A percentile compares a stretch with the other conserved stretches of the same genome.
Evolutionary conservation across 1,140 invertebrate species (phyloP).

Genomic region (Drosophila ironensis): DNA sequence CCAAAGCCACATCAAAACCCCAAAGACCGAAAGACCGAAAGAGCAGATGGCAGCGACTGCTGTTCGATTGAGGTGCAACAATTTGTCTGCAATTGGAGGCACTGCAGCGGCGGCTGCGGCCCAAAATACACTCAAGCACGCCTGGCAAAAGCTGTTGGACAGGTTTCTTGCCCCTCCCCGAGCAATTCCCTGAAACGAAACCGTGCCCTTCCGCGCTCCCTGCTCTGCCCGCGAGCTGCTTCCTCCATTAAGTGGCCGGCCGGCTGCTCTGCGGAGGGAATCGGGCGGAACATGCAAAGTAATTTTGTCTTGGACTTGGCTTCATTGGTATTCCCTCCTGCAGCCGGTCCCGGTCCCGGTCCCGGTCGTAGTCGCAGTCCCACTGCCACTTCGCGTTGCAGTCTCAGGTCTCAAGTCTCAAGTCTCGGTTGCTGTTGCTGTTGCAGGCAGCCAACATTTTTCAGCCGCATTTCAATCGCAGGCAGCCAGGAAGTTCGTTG

Average conservation of each 20-base stretch:
- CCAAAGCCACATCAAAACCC: not conserved
- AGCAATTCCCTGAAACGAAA: no score
- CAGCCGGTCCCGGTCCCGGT: conserved; percentile 4
- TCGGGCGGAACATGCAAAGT: conserved; percentile 62
- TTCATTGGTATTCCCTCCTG: conserved; percentile 39
- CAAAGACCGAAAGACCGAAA: not conserved
- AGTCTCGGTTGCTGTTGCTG: no score
- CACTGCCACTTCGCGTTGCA: not conserved
- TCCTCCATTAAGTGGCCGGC: conserved; percentile 49
- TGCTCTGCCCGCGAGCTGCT: no score
- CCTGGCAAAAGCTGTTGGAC: conserved; percentile 60
- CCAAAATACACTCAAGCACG: conserved; percentile 59
- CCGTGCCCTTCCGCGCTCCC: no score
- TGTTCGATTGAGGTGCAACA: conserved; percentile 75
- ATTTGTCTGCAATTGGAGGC: conserved; percentile 71
- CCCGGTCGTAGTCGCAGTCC: conserved; percentile 4
- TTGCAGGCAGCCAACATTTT: no score
- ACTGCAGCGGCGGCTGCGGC: conserved; percentile 12
- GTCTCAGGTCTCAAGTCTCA: no score
- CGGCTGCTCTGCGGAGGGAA: conserved; percentile 32
- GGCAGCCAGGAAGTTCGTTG: conserved; percentile 37
- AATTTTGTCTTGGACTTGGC: conserved; percentile 65
- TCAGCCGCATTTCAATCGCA: conserved; percentile 15
- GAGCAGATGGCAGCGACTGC: conserved; percentile 49
- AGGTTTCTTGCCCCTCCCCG: conserved; percentile 36